A percentile compares a stretch with the other conserved stretches of the same genome.
phyloP scores from a whole-genome alignment of 2,888 invertebrate species.

The Acholoe squamosa region DNA sequence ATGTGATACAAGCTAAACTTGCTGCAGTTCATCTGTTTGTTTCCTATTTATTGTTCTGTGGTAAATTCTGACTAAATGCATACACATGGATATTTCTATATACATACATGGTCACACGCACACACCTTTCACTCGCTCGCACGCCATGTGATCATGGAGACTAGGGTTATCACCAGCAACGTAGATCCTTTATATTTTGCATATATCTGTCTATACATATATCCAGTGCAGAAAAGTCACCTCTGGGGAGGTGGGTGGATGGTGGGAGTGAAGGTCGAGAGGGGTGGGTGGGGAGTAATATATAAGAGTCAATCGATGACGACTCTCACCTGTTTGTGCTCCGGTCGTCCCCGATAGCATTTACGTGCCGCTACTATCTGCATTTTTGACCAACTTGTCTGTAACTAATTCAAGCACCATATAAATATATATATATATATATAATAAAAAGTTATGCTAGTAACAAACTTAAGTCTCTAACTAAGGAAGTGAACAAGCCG shows the following conservation, averaged over 20 bases:
- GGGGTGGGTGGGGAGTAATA: slow-evolving; percentile 28
- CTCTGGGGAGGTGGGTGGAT: slow-evolving; percentile 6
- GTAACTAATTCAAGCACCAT: slow-evolving; percentile 62
- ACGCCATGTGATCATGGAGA: slow-evolving; percentile 31
- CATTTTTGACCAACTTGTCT: slow-evolving; percentile 10
- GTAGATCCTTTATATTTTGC: slow-evolving; percentile 49
- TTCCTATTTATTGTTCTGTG: neutral
- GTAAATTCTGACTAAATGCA: slow-evolving; percentile 30
- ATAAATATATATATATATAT: slow-evolving; percentile 44
- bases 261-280: neutral
- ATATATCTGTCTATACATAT: slow-evolving; percentile 62
- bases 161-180: slow-evolving; percentile 53
- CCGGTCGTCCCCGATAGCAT: neutral
- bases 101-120: slow-evolving; percentile 51
- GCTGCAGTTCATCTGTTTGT: neutral
- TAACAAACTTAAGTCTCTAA: slow-evolving; percentile 56
- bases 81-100: slow-evolving; percentile 35
- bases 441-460: slow-evolving; percentile 58
- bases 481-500: neutral
- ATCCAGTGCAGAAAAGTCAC: slow-evolving; percentile 37
- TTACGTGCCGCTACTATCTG: neutral
- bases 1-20: neutral
- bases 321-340: neutral
- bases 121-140: slow-evolving; percentile 4
- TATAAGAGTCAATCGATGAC: neutral